phyloP scores from a whole-genome alignment of 2,113 vertebrate species.

The Stictonetta naevosa region DNA sequence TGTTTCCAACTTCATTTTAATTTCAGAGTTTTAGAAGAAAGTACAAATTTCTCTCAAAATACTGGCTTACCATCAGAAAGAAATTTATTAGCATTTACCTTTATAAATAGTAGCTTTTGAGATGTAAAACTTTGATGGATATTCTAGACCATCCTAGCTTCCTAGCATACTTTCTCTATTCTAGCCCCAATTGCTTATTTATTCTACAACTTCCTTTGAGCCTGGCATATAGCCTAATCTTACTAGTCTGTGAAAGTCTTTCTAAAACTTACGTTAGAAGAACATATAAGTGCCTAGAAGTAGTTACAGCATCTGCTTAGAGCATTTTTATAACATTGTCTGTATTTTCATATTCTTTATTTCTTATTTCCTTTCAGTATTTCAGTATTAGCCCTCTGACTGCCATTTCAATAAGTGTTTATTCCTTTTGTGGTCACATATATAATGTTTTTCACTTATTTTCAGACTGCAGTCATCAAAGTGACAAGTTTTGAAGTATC shows the following conservation, averaged over 20 bases:
- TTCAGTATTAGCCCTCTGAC: not conserved
- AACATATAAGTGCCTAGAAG: not conserved
- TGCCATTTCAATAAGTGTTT: not conserved
- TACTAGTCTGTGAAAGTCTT: not conserved
- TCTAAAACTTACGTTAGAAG: not conserved
- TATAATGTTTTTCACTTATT: not conserved
- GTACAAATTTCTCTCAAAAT: not conserved
- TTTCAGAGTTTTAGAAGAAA: not conserved
- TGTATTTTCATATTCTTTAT: not conserved
- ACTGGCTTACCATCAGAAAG: not conserved
- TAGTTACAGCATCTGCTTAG: not conserved
- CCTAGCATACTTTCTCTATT: not conserved
- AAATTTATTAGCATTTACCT: not conserved
- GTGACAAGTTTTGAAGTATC: not conserved
- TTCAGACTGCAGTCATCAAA: not conserved
- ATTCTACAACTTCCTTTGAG: not conserved
- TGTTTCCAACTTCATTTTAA: conserved; percentile 3
- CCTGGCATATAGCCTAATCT: not conserved
- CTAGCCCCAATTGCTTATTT: not conserved
- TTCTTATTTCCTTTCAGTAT: not conserved
- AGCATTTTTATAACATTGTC: not conserved
- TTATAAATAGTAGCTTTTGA: conserved; percentile 5
- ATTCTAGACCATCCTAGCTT: not conserved
- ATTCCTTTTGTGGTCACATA: not conserved
- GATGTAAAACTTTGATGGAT: not conserved